A percentile compares a stretch with the other conserved stretches of the same genome.
Conservation (phyloP, 2,113 vertebrate genomes). For the Tinamus guttatus region DNA sequence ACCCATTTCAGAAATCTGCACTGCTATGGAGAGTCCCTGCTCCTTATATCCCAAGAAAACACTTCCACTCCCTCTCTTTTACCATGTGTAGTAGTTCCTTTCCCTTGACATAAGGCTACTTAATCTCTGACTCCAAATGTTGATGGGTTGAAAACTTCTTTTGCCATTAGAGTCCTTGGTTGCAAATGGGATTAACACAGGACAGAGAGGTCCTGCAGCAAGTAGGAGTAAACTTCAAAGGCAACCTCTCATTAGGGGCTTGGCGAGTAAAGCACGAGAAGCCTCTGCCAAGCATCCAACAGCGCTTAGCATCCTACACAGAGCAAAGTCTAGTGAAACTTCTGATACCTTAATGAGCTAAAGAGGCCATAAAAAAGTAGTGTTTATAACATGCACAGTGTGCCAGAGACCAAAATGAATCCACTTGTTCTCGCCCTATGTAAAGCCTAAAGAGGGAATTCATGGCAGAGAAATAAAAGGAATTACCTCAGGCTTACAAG, state of each 20-base stretch:
- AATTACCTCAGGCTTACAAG: neutral
- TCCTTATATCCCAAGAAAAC: no score
- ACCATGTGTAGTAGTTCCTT: no score
- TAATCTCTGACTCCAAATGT: neutral
- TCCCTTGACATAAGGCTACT: neutral
- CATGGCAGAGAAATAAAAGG: slow-evolving; percentile 15
- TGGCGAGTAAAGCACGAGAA: neutral
- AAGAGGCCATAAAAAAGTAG: slow-evolving; percentile 36
- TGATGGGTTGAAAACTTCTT: neutral
- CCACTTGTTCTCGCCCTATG: neutral
- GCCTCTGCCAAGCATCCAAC: slow-evolving; percentile 12
- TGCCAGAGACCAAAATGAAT: slow-evolving; percentile 46
- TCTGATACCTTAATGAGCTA: slow-evolving; percentile 66
- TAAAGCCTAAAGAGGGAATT: neutral
- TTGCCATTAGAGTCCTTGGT: neutral
- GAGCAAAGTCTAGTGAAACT: slow-evolving; percentile 7
- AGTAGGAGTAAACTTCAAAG: slow-evolving; percentile 39
- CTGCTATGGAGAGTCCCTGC: no score
- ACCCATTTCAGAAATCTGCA: no score
- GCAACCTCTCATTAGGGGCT: neutral
- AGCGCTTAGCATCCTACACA: neutral
- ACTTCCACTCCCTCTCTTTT: no score
- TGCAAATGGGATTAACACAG: neutral
- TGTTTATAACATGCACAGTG: neutral
- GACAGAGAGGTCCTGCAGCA: neutral